Evolutionary conservation across 2,888 invertebrate species (phyloP).

Genomic region (Eucera pruinosa): DNA sequence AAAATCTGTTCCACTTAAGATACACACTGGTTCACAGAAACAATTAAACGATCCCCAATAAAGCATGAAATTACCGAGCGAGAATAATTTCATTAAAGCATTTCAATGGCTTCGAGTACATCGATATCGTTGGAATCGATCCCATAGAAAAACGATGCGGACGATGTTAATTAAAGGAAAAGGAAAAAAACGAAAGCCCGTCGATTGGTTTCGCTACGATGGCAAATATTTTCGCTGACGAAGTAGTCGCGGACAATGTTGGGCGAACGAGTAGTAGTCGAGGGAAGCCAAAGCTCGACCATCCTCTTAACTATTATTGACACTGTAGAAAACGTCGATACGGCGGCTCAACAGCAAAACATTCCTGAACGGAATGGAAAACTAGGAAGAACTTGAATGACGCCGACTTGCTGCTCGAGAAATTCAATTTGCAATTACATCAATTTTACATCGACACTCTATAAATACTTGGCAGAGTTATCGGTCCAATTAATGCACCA

Average conservation of each 20-base stretch:
- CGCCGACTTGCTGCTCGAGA: not conserved
- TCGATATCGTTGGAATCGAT: constrained; percentile 18
- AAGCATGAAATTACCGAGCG: constrained; percentile 10
- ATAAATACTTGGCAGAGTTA: constrained; percentile 35
- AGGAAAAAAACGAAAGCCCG: not conserved
- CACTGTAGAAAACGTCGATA: constrained; percentile 47
- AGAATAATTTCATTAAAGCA: constrained; percentile 31
- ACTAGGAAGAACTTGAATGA: not conserved
- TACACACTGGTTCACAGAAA: not conserved
- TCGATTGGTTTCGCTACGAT: constrained; percentile 32
- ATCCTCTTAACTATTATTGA: constrained; percentile 57
- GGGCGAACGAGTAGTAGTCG: constrained; percentile 2
- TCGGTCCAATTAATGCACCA: constrained; percentile 29
- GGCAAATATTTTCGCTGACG: constrained; percentile 56
- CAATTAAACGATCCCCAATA: not conserved
- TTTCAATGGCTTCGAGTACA: constrained; percentile 6
- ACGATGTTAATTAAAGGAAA: constrained; percentile 32
- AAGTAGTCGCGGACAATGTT: constrained; percentile 32
- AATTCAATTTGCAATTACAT: constrained; percentile 22
- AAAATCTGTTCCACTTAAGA: not conserved
- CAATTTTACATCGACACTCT: constrained; percentile 30
- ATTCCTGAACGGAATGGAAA: constrained; percentile 10
- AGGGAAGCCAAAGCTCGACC: constrained; percentile 21
- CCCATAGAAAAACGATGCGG: not conserved
- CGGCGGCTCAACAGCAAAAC: constrained; percentile 17